Percentiles rank a stretch among this genome's conserved stretches.
Evolutionary conservation across 2,888 invertebrate genomes (phyloP).

Genomic region (Pseudococcus jackbeardsleyi): DNA sequence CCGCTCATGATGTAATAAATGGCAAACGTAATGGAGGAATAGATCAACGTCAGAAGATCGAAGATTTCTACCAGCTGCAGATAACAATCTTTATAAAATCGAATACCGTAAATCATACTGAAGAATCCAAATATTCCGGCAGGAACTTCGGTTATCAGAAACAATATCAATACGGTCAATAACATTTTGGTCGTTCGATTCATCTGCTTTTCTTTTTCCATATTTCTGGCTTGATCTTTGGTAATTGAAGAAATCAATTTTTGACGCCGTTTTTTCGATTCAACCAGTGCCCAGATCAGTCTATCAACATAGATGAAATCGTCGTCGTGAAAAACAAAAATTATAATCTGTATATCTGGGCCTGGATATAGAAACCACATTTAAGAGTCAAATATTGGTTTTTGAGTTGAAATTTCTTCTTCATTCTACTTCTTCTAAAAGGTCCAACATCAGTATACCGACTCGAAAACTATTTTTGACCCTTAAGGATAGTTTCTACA

Average conservation of each 20-base stretch:
- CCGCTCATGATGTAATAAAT: constrained; percentile 95
- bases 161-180: constrained; percentile 86
- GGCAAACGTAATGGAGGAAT: constrained; percentile 94
- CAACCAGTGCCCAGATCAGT: constrained; percentile 70
- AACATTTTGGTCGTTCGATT: constrained; percentile 71
- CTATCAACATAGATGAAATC: background rate
- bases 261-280: constrained; percentile 83
- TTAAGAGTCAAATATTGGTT: too few relatives aligned
- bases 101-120: constrained; percentile 81
- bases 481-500: too few relatives aligned
- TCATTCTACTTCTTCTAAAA: too few relatives aligned
- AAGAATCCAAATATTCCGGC: constrained; percentile 87
- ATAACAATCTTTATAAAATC: constrained; percentile 85
- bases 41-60: constrained; percentile 92
- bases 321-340: too few relatives aligned
- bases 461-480: too few relatives aligned
- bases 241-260: constrained; percentile 72
- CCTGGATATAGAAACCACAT: too few relatives aligned
- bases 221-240: constrained; percentile 83
- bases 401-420: too few relatives aligned
- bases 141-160: constrained; percentile 90
- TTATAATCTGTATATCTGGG: too few relatives aligned
- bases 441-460: too few relatives aligned
- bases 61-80: constrained; percentile 86
- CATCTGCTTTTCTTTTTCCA: constrained; percentile 54